These are phyloP conservation scores for Charanyca ferruginea DNA, from an alignment of 2,888 invertebrate genomes.

Conservation along the genomic window DNA sequence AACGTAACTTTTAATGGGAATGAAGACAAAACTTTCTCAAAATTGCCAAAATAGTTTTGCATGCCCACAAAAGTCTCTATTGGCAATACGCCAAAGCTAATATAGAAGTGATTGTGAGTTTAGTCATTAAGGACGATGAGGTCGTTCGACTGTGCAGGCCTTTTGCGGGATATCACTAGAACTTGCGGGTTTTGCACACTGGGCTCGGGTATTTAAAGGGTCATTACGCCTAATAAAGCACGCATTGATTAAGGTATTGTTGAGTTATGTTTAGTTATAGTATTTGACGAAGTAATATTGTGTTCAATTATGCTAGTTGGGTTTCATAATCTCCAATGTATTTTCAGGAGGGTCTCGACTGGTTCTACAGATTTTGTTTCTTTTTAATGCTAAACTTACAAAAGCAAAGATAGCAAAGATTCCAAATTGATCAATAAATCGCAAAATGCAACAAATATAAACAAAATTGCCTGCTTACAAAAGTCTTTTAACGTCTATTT, in stretches of 20 bases:
- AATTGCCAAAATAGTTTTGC: slow-evolving; percentile 58
- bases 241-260: slow-evolving; percentile 20
- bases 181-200: slow-evolving; percentile 56
- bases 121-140: slow-evolving; percentile 65
- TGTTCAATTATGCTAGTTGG: too few relatives aligned
- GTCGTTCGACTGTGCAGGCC: slow-evolving; percentile 65
- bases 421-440: too few relatives aligned
- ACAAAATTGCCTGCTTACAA: too few relatives aligned
- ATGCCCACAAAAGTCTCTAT: slow-evolving; percentile 64
- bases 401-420: too few relatives aligned
- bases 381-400: too few relatives aligned
- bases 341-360: neutral
- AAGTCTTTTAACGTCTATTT: too few relatives aligned
- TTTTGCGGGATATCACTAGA: slow-evolving; percentile 58
- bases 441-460: too few relatives aligned
- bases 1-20: slow-evolving; percentile 30
- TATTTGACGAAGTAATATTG: neutral
- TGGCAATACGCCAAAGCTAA: slow-evolving; percentile 66
- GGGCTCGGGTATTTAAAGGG: slow-evolving; percentile 26
- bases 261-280: slow-evolving; percentile 2
- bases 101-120: slow-evolving; percentile 63
- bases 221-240: slow-evolving; percentile 43
- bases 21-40: slow-evolving; percentile 54
- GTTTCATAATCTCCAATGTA: neutral
- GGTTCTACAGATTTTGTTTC: too few relatives aligned